These are phyloP conservation scores for Leptodactylus fuscus DNA, from an alignment of 2,113 vertebrate genomes.

Conservation along the genomic window DNA sequence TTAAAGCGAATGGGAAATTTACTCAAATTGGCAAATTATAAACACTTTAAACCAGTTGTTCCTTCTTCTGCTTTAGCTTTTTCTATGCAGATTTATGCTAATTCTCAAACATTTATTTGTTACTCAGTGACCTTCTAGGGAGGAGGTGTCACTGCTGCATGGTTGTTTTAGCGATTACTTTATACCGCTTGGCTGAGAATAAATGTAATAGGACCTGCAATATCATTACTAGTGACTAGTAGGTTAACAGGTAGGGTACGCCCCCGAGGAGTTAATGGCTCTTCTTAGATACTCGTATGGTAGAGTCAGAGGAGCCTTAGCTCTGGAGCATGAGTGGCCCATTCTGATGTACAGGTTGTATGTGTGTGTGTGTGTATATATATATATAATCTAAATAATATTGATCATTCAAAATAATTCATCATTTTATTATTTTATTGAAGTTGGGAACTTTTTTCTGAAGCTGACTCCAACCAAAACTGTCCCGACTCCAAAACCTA, in stretches of 20 bases:
- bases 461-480: no score
- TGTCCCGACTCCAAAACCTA: no score
- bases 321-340: no score
- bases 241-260: not conserved
- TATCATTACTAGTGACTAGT: not conserved
- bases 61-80: constrained; percentile 36
- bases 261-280: not conserved
- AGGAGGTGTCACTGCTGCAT: not conserved
- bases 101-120: constrained; percentile 15
- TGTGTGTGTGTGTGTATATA: no score
- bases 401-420: no score
- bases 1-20: constrained; percentile 46
- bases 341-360: no score
- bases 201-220: not conserved
- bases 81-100: constrained; percentile 58
- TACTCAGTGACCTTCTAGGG: constrained; percentile 46
- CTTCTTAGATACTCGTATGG: not conserved
- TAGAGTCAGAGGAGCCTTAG: not conserved
- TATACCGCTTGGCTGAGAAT: not conserved
- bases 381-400: no score
- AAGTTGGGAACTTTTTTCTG: no score
- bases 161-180: not conserved
- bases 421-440: no score
- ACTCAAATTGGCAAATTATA: constrained; percentile 59
- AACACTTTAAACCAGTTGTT: constrained; percentile 41